Percentiles rank a stretch among this genome's conserved stretches.
phyloP scores from a whole-genome alignment of 2,797 vertebrate species.

The Platyrinchus mystaceus region DNA sequence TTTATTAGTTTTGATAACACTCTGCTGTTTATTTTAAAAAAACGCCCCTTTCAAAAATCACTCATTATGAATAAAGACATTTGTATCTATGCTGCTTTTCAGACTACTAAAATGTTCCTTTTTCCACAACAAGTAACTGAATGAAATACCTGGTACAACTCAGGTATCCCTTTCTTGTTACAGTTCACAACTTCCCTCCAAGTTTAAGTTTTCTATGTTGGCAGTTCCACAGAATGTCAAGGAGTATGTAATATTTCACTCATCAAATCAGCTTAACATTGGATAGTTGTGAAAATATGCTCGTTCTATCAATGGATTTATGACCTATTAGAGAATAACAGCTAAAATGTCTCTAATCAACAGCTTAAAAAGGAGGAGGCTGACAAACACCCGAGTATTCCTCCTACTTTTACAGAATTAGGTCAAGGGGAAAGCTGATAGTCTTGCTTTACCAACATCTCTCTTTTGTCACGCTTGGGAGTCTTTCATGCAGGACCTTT shows the following conservation, averaged over 20 bases:
- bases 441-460: not conserved
- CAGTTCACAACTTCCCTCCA: not conserved
- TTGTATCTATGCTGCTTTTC: not conserved
- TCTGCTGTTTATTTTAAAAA: not conserved
- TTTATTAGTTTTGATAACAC: not conserved
- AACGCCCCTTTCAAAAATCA: not conserved
- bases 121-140: not conserved
- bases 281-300: not conserved
- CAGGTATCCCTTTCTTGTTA: not conserved
- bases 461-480: not conserved
- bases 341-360: not conserved
- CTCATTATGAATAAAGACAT: not conserved
- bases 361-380: not conserved
- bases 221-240: not conserved
- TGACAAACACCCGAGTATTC: not conserved
- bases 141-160: not conserved
- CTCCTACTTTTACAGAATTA: not conserved
- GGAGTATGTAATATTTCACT: not conserved
- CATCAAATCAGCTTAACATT: not conserved
- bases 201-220: not conserved
- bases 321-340: not conserved
- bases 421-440: not conserved
- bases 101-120: not conserved
- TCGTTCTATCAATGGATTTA: not conserved
- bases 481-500: not conserved